Evolutionary conservation across 2,113 vertebrate species (phyloP), one percentile per base, ranked within the genome.

Genomic region (Picathartes gymnocephalus): DNA sequence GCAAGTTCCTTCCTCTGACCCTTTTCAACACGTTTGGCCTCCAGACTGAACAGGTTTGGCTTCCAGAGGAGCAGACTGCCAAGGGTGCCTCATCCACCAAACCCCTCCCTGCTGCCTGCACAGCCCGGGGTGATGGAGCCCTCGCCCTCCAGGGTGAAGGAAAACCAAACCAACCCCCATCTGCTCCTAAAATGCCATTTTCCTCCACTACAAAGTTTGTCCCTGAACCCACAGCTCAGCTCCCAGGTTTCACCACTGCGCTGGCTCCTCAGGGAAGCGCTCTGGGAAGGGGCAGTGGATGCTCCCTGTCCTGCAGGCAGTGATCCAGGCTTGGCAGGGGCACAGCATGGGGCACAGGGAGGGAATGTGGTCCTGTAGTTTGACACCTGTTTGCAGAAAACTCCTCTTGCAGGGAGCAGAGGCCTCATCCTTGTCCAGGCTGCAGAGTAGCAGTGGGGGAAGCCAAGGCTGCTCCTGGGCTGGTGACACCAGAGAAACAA

Each of bases 241-340:
- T 2, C 1, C 28, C 0, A 0, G 48, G 17, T 37, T 4, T 39
- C 40, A 10, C 3, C 58, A 6, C 47, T 45, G 35, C 1, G 58
- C 22, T 12, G 0, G 2, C 66, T 80, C 11, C 7, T 0, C 21
- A 56, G 56, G 58, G 48, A 9, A 18, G 4, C 0, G 16, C 19
- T 30, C 30, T 31, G 1, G 7, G 35, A 20, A 15, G 2, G 35
- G 72, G 44, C 40, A 6, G 30, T 2, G 35, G 88, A 10, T 65
- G 60, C 56, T 53, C 39, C 58, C 44, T 15, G 1, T 12, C 42
- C 73, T 48, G 61, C 74, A 33, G 17, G 0, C 13, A 40, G 6
- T 10, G 27, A 16, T 12, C 25, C 31, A 3, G 45, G 16, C 42
- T 23, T 2, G 21, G 54, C 50, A 28, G 53, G 24, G 66, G 9